Conservation (phyloP, 2,113 vertebrate genomes). For the Lasiurus cinereus region DNA sequence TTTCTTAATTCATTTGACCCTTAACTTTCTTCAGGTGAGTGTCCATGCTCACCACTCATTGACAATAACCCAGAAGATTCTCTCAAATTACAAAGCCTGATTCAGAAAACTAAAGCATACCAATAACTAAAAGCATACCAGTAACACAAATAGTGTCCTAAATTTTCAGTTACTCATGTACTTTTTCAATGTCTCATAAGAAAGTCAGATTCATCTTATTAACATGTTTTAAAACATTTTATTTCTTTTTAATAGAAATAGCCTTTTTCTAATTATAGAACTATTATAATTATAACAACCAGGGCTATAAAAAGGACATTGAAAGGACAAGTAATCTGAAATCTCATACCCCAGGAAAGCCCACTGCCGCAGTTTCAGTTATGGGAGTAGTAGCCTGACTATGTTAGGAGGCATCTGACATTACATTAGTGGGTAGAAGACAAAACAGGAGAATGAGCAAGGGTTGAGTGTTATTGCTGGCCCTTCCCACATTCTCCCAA, state of each 20-base stretch:
- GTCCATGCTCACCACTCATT: neutral
- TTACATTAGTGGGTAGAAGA: neutral
- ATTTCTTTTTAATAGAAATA: slow-evolving; percentile 35
- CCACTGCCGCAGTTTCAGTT: neutral
- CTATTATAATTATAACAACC: neutral
- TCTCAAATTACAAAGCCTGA: neutral
- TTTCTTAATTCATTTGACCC: neutral
- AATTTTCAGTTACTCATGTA: neutral
- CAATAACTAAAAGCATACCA: neutral
- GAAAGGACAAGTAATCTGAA: neutral
- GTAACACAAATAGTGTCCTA: neutral
- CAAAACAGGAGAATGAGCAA: neutral
- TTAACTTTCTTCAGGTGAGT: neutral
- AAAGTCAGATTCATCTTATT: neutral
- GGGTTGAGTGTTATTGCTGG: neutral
- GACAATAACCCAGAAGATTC: neutral
- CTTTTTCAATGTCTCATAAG: slow-evolving; percentile 10
- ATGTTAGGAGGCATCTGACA: neutral
- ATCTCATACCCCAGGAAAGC: neutral
- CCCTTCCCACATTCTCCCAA: neutral
- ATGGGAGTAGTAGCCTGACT: neutral
- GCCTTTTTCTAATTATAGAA: neutral
- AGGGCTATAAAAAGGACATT: neutral
- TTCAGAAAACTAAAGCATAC: neutral
- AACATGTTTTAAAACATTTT: neutral